Evolutionary conservation across 2,888 invertebrate genomes (phyloP).

Genomic region (Lasiommata megera): DNA sequence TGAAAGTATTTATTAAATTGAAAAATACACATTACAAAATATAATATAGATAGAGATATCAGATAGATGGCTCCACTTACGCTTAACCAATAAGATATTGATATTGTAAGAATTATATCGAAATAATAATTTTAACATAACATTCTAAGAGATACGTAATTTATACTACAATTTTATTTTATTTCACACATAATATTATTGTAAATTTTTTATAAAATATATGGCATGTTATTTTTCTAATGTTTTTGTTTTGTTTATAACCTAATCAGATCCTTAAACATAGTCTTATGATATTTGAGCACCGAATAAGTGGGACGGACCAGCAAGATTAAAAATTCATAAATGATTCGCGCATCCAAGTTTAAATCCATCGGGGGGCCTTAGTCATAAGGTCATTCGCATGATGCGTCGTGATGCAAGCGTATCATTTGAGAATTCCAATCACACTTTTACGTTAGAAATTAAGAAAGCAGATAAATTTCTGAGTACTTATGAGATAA

Average conservation of each 20-base stretch:
- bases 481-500: too few species aligned
- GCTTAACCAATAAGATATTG: slow-evolving; percentile 37
- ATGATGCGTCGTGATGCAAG: too few species aligned
- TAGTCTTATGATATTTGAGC: slow-evolving; percentile 46
- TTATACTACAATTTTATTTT: slow-evolving; percentile 43
- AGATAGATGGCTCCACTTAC: slow-evolving; percentile 31
- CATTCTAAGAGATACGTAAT: slow-evolving; percentile 38
- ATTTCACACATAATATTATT: slow-evolving; percentile 50
- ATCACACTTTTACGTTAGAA: too few species aligned
- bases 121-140: slow-evolving; percentile 29
- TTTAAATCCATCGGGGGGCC: neutral
- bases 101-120: slow-evolving; percentile 17
- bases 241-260: slow-evolving; percentile 19
- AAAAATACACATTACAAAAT: too few species aligned
- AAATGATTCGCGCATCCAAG: neutral
- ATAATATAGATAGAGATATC: too few species aligned
- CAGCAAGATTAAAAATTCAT: too few species aligned
- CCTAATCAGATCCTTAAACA: slow-evolving; percentile 50
- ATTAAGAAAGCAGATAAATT: too few species aligned
- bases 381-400: neutral
- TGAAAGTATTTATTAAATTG: too few species aligned
- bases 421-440: too few species aligned
- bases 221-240: slow-evolving; percentile 78
- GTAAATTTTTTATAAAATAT: slow-evolving; percentile 73
- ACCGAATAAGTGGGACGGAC: slow-evolving; percentile 36